Evolutionary conservation across 2,113 vertebrate species (phyloP).

Genomic region (Podocnemis expansa): DNA sequence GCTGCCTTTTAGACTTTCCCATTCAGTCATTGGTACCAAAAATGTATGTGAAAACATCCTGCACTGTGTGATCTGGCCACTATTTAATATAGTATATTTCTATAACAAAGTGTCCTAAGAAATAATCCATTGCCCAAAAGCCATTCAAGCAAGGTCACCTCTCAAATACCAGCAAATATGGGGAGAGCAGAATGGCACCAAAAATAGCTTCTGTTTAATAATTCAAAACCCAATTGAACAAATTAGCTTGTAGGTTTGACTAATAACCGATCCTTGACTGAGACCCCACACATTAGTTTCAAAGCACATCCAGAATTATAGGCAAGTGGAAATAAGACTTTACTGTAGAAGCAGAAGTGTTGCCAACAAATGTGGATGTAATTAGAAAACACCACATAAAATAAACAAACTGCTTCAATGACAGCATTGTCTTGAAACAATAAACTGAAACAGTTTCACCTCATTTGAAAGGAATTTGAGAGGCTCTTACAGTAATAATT

Average conservation of each 20-base stretch:
- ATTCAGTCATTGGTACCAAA: not conserved
- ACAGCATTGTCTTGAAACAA: not conserved
- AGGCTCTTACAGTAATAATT: not conserved
- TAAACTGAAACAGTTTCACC: not conserved
- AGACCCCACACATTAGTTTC: not conserved
- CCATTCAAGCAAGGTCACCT: not conserved
- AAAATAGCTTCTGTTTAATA: not conserved
- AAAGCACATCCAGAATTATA: not conserved
- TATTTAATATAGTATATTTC: not conserved
- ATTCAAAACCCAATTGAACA: not conserved
- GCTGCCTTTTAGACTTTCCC: not conserved
- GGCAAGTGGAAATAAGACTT: not conserved
- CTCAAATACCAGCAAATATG: not conserved
- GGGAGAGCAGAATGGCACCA: slow-evolving; percentile 23
- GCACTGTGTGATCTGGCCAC: not conserved
- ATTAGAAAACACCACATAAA: not conserved
- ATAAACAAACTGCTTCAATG: not conserved
- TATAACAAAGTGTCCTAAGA: not conserved
- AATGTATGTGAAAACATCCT: not conserved
- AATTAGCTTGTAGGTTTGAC: not conserved
- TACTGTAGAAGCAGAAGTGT: not conserved
- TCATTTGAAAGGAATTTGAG: slow-evolving; percentile 38
- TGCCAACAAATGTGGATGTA: not conserved
- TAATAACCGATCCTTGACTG: slow-evolving; percentile 34
- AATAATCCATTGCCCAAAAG: slow-evolving; percentile 25